Conservation (phyloP, 2,113 vertebrate species). For the Campylorhamphus procurvoides region DNA sequence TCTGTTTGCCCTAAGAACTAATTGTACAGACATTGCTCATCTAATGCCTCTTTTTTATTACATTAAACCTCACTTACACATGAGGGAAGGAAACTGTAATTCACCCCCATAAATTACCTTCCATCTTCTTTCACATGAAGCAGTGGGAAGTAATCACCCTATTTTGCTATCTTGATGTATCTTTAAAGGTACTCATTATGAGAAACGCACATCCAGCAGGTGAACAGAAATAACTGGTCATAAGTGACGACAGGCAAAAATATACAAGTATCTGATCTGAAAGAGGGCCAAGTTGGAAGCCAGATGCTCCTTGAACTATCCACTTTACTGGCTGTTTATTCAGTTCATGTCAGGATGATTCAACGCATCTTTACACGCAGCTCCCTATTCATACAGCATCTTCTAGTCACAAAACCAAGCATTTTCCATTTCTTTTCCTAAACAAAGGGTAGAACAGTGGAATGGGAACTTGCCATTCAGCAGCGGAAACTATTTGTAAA, state of each 20-base stretch:
- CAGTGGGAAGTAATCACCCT: slow-evolving; percentile 28
- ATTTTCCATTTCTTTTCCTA: slow-evolving; percentile 61
- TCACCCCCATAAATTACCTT: slow-evolving; percentile 5
- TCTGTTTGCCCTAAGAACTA: background rate
- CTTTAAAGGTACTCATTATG: slow-evolving; percentile 29
- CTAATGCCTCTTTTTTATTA: background rate
- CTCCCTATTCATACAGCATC: slow-evolving; percentile 45
- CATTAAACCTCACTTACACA: background rate
- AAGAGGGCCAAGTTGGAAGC: slow-evolving; percentile 38
- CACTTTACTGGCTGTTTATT: slow-evolving; percentile 30
- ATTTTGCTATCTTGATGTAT: slow-evolving; percentile 33
- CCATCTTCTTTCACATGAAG: background rate
- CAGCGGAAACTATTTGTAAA: slow-evolving; percentile 69
- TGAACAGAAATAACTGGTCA: slow-evolving; percentile 50
- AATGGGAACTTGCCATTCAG: slow-evolving; percentile 68
- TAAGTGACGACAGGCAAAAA: slow-evolving; percentile 28
- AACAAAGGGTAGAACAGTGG: slow-evolving; percentile 52
- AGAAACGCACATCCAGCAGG: background rate
- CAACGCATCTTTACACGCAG: slow-evolving; percentile 34
- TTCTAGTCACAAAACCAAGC: slow-evolving; percentile 49
- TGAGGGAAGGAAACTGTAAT: background rate
- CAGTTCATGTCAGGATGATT: slow-evolving; percentile 55
- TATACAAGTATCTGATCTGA: slow-evolving; percentile 36
- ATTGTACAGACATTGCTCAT: background rate
- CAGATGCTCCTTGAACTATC: background rate